Evolutionary conservation across 2,113 vertebrate species (phyloP).

Genomic region (Maylandia zebra): DNA sequence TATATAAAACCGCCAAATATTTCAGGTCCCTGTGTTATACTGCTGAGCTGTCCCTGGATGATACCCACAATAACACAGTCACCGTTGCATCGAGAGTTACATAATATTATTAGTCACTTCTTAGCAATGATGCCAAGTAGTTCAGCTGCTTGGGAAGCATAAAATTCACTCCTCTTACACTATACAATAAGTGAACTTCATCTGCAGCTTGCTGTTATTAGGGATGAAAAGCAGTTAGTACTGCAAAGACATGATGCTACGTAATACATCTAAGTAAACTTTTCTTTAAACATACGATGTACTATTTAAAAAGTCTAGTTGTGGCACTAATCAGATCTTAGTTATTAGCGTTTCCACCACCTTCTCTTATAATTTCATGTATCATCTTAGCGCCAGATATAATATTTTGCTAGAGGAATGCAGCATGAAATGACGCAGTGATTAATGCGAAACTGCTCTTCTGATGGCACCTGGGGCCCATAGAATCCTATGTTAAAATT

Average conservation of each 20-base stretch:
- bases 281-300: not conserved
- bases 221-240: not conserved
- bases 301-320: not conserved
- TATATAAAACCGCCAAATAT: not conserved
- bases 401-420: not conserved
- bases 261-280: not conserved
- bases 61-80: not conserved
- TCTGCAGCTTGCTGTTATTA: not conserved
- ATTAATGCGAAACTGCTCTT: not conserved
- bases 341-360: not conserved
- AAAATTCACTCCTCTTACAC: not conserved
- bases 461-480: not conserved
- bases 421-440: not conserved
- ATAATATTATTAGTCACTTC: conserved; percentile 32
- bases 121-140: not conserved
- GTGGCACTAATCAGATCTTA: not conserved
- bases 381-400: not conserved
- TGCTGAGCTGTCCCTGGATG: not conserved
- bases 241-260: not conserved
- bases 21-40: not conserved
- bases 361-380: not conserved
- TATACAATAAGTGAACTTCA: not conserved
- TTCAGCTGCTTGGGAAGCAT: not conserved
- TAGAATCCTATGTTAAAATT: not conserved
- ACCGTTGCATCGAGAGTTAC: not conserved